Evolutionary conservation across 2,888 invertebrate genomes (phyloP).

Genomic region (Drosophila affinis): DNA sequence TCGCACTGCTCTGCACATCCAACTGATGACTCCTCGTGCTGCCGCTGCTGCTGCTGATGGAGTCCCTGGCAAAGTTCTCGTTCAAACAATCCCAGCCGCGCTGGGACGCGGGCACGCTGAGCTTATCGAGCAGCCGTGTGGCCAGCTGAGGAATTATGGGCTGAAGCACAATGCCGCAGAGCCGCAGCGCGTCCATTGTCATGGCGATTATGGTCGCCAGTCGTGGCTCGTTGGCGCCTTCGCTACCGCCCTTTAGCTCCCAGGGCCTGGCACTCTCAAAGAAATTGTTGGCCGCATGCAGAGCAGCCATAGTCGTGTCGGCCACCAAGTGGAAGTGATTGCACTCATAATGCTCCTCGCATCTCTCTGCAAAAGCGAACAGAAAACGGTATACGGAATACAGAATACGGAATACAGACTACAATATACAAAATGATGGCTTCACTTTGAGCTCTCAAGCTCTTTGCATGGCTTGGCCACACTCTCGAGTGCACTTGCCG

Average conservation of each 20-base stretch:
- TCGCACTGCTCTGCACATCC: conserved; percentile 65
- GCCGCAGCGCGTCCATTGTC: conserved; percentile 92
- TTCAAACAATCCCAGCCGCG: conserved; percentile 85
- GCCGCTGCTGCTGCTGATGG: conserved; percentile 28
- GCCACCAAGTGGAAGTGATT: conserved; percentile 93
- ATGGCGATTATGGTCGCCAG: conserved; percentile 91
- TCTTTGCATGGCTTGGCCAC: conserved; percentile 58
- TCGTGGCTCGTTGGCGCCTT: conserved; percentile 84
- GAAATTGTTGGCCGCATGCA: conserved; percentile 93
- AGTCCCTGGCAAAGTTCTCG: conserved; percentile 67
- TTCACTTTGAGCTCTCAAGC: conserved; percentile 36
- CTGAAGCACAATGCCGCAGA: conserved; percentile 91
- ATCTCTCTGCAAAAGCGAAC: conserved; percentile 85
- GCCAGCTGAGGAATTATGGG: conserved; percentile 93
- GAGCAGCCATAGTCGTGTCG: conserved; percentile 89
- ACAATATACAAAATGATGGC: conserved; percentile 54
- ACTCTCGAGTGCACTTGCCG: conserved; percentile 64
- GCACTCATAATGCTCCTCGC: conserved; percentile 88
- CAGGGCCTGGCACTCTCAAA: conserved; percentile 95
- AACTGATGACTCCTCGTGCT: conserved; percentile 37
- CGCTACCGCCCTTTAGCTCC: conserved; percentile 87
- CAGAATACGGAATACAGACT: conserved; percentile 7
- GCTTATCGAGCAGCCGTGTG: conserved; percentile 88
- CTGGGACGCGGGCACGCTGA: conserved; percentile 84
- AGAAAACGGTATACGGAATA: conserved; percentile 39